Evolutionary conservation across 1,140 invertebrate species (phyloP).

Genomic region (Riptortus pedestris): DNA sequence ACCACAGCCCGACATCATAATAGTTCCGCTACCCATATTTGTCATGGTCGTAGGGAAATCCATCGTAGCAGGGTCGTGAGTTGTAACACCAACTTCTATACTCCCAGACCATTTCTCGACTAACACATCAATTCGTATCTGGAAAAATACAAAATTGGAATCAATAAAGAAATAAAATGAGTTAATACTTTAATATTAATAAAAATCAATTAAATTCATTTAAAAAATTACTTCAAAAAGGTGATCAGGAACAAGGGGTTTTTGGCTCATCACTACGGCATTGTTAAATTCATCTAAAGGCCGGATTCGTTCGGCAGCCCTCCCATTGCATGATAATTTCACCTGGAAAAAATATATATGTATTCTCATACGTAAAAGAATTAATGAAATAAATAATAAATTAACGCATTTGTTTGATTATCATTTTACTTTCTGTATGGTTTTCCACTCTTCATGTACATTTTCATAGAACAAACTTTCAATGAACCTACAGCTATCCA

Average conservation of each 20-base stretch:
- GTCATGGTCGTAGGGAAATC: slow-evolving; percentile 96
- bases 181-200: no score
- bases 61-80: slow-evolving; percentile 77
- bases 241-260: slow-evolving; percentile 76
- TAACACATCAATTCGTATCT: slow-evolving; percentile 77
- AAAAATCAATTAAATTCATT: not conserved
- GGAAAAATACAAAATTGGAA: slow-evolving; percentile 18
- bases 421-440: no score
- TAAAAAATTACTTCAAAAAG: slow-evolving; percentile 67
- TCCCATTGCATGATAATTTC: slow-evolving; percentile 70
- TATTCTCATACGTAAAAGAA: not conserved
- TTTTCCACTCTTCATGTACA: no score
- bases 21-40: slow-evolving; percentile 81
- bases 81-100: slow-evolving; percentile 89
- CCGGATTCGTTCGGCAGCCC: slow-evolving; percentile 72
- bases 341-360: slow-evolving; percentile 39
- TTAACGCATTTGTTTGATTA: not conserved
- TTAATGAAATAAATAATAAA: not conserved
- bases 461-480: no score
- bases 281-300: slow-evolving; percentile 93
- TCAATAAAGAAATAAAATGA: not conserved
- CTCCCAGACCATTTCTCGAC: slow-evolving; percentile 89
- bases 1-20: slow-evolving; percentile 95
- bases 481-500: no score
- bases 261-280: slow-evolving; percentile 83